Evolutionary conservation across 2,797 vertebrate species (phyloP), one percentile per base, ranked within the genome.

Genomic region (Trematomus bernacchii): DNA sequence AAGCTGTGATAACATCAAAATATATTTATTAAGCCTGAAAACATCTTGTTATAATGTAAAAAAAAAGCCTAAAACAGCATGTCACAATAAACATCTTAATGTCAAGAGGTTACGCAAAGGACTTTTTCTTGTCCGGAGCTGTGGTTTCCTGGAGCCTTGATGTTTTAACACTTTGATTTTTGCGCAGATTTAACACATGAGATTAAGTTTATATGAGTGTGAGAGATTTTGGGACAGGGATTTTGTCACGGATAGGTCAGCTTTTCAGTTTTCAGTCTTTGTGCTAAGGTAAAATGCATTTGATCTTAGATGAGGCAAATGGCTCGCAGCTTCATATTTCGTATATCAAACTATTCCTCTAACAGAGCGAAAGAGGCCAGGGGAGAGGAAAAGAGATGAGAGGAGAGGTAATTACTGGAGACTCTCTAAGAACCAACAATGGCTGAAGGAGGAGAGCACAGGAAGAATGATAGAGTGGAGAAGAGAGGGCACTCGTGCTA

Each of bases 401-500:
- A 48, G 23, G 66, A 46, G 42, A 14, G 10, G 57, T 67, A 72
- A 85, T 77, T 68, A 85, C 48, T 61, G 19, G 37, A 33, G 40
- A 67, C 71, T 66, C 51, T 61, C 74, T 33, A 76, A 57, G 60
- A 79, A 54, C 43, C 21, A 51, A 71, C 52, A 70, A 82, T 73
- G 59, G 23, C 67, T 61, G 33, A 73, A 73, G 53, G 48, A 66
- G 58, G 62, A 63, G 74, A 75, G 69, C 42, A 42, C 18, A 54
- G 54, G 59, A 71, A 78, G 68, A 80, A 66, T 14, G 60, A 72
- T 66, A 15, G 58, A 70, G 60, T 1, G 10, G 60, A 74, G 47
- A 71, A 53, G 71, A 89, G 75, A 72, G 73, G 60, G 72, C 82
- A 80, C 83, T 92, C 48, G 2, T 69, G n/a, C 48, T 73, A 51